A percentile compares a stretch with the other conserved stretches of the same genome.
Conservation (phyloP, 2,797 vertebrate species). For the Brachyrhaphis roseni region DNA sequence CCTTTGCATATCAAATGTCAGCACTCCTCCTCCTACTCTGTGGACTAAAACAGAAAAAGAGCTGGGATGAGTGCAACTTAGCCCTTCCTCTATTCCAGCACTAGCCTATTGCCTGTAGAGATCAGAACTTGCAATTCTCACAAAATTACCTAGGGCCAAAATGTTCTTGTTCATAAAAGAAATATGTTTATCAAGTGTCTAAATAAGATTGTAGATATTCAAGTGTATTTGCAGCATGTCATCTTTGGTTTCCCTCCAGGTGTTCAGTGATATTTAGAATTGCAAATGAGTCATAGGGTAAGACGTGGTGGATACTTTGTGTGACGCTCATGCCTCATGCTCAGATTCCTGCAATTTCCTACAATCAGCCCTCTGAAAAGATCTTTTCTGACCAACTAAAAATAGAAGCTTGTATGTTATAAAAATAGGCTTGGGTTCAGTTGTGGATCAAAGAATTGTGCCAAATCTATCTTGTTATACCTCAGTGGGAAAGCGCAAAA, state of each 20-base stretch:
- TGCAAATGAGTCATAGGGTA: slow-evolving; percentile 40
- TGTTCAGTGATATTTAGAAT: slow-evolving; percentile 18
- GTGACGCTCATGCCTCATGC: not conserved
- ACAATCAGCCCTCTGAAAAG: slow-evolving; percentile 33
- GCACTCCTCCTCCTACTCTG: slow-evolving; percentile 64
- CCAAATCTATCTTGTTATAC: not conserved
- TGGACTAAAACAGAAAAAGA: slow-evolving; percentile 61
- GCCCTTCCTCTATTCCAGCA: slow-evolving; percentile 35
- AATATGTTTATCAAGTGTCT: slow-evolving; percentile 6
- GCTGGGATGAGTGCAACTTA: slow-evolving; percentile 38
- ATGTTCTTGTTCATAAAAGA: slow-evolving; percentile 3
- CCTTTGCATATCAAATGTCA: slow-evolving; percentile 73
- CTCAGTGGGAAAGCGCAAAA: slow-evolving; percentile 7
- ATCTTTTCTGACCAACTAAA: slow-evolving; percentile 25
- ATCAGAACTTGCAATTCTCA: slow-evolving; percentile 43
- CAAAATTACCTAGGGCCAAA: slow-evolving; percentile 23
- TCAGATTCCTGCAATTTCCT: slow-evolving; percentile 54
- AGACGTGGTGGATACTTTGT: slow-evolving; percentile 12
- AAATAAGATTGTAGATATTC: slow-evolving; percentile 3
- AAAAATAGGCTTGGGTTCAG: slow-evolving; percentile 23
- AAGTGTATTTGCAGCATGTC: not conserved
- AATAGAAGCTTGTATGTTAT: slow-evolving; percentile 21
- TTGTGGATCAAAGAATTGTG: slow-evolving; percentile 16
- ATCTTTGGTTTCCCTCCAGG: slow-evolving; percentile 25
- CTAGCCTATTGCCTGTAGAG: slow-evolving; percentile 26